A percentile compares a stretch with the other conserved stretches of the same genome.
phyloP scores from a whole-genome alignment of 2,113 vertebrate genomes.

The Galbula dea region DNA sequence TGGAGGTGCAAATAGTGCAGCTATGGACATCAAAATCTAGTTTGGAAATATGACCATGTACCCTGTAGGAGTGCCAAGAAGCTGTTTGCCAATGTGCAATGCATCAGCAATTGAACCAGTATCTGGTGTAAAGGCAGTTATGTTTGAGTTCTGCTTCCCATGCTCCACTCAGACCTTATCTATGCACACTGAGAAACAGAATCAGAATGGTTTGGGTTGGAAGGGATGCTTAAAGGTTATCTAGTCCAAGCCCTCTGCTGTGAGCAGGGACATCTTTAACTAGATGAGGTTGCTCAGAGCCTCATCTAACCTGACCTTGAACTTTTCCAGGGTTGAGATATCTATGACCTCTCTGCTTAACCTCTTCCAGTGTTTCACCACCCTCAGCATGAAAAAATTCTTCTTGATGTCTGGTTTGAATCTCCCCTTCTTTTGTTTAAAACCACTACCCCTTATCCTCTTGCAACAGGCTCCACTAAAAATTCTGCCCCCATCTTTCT shows the following conservation, averaged over 20 bases:
- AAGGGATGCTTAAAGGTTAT: not conserved
- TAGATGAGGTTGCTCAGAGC: not conserved
- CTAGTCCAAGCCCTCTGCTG: not conserved
- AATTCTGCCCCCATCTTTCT: not conserved
- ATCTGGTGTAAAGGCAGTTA: not conserved
- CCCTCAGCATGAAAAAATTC: not conserved
- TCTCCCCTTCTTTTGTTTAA: not conserved
- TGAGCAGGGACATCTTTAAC: not conserved
- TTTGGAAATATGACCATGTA: not conserved
- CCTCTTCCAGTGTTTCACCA: not conserved
- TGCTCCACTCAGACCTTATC: not conserved
- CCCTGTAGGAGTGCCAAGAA: not conserved
- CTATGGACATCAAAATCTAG: not conserved
- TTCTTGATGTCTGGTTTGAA: not conserved
- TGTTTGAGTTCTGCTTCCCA: not conserved
- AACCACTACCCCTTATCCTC: not conserved
- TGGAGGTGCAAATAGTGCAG: not conserved
- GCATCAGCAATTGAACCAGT: not conserved
- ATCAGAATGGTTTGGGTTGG: not conserved
- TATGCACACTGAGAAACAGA: not conserved
- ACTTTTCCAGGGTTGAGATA: not conserved
- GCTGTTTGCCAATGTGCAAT: not conserved
- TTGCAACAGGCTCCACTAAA: not conserved
- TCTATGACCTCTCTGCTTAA: not conserved
- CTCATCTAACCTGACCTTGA: accelerated